Percentiles rank a stretch among this genome's conserved stretches.
phyloP scores from a whole-genome alignment of 2,888 invertebrate genomes.

The Drosophila ezoana region DNA sequence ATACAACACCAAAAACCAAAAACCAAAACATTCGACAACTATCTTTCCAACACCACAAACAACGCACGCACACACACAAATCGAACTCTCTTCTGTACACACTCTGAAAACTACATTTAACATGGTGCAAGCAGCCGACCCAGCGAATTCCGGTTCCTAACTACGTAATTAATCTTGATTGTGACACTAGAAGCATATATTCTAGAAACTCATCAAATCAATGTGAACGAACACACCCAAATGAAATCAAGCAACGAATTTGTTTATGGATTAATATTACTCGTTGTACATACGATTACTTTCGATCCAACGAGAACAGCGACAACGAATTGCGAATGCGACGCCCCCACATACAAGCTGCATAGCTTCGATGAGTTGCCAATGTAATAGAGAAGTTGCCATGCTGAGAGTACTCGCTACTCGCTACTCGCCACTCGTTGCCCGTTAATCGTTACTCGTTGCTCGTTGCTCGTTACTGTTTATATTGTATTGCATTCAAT shows the following conservation, averaged over 20 bases:
- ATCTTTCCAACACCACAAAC: constrained; percentile 53
- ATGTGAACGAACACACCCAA: constrained; percentile 9
- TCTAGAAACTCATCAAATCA: constrained; percentile 44
- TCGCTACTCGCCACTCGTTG: constrained; percentile 19
- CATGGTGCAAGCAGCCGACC: constrained; percentile 59
- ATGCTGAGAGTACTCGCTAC: constrained; percentile 23
- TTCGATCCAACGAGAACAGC: constrained; percentile 54
- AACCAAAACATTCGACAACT: constrained; percentile 44
- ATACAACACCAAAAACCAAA: constrained; percentile 23
- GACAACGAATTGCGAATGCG: constrained; percentile 40
- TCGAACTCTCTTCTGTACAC: constrained; percentile 43
- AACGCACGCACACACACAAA: constrained; percentile 32
- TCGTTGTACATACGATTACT: constrained; percentile 39
- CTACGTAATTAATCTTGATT: constrained; percentile 65
- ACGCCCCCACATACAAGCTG: constrained; percentile 27
- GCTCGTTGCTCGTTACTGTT: constrained; percentile 40
- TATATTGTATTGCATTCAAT: constrained; percentile 35
- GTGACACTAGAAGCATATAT: constrained; percentile 57
- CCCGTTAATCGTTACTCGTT: constrained; percentile 25
- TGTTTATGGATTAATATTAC: constrained; percentile 37
- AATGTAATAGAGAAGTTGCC: constrained; percentile 62
- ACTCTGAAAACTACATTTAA: constrained; percentile 35
- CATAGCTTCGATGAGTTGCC: constrained; percentile 51
- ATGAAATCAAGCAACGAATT: constrained; percentile 45
- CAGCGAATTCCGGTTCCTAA: constrained; percentile 47